A percentile compares a stretch with the other conserved stretches of the same genome.
These are phyloP conservation scores for Hystrix cristata DNA, from an alignment of 2,113 vertebrate species.

Conservation along the genomic window DNA sequence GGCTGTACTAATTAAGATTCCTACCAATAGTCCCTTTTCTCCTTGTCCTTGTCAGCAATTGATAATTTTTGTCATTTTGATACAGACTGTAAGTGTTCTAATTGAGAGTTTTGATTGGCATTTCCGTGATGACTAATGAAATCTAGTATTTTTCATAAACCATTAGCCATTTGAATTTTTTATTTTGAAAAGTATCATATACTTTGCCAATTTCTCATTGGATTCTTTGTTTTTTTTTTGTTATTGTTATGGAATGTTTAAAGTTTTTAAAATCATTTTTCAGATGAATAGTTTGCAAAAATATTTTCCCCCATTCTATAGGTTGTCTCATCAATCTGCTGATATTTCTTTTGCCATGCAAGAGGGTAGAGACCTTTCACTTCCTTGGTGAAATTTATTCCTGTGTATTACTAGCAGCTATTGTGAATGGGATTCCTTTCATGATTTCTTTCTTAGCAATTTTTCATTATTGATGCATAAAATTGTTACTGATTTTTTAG, in stretches of 20 bases:
- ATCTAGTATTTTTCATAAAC: background rate
- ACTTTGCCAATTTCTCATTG: background rate
- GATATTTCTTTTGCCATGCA: background rate
- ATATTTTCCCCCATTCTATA: background rate
- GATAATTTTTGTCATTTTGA: background rate
- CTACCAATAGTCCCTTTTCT: background rate
- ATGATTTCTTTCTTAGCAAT: background rate
- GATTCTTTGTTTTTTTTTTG: background rate
- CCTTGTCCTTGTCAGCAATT: background rate
- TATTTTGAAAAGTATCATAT: background rate
- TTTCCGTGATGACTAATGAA: background rate
- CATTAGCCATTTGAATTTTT: background rate
- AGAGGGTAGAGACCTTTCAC: background rate
- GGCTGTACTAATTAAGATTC: background rate
- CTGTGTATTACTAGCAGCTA: background rate
- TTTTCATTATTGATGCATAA: background rate
- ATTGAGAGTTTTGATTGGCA: background rate
- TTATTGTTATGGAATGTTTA: background rate
- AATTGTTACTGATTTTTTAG: background rate
- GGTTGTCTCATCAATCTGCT: background rate
- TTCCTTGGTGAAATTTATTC: background rate
- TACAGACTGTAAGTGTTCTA: background rate
- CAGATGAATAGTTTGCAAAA: background rate
- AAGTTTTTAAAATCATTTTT: background rate
- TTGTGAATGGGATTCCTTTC: background rate